phyloP scores from a whole-genome alignment of 2,797 vertebrate genomes.

The Sebastes hopkinsi region DNA sequence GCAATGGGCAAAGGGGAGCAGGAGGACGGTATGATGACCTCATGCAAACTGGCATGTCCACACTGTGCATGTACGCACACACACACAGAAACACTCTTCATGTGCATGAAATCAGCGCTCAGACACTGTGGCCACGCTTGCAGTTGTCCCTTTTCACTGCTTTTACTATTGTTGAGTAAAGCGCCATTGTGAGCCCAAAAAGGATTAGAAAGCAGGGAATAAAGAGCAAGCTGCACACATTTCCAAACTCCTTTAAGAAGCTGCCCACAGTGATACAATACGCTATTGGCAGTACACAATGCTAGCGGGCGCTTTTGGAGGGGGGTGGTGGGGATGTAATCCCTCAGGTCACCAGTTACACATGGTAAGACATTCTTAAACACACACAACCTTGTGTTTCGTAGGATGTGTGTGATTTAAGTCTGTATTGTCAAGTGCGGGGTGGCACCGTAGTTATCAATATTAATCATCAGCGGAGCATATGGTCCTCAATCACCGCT shows the following conservation, averaged over 20 bases:
- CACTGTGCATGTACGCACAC: not conserved
- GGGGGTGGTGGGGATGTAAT: slow-evolving; percentile 50
- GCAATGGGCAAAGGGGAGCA: slow-evolving; percentile 8
- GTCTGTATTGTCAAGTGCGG: slow-evolving; percentile 58
- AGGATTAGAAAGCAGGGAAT: slow-evolving; percentile 71
- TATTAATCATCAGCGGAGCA: slow-evolving; percentile 68
- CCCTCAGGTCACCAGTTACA: slow-evolving; percentile 65
- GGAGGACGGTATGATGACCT: slow-evolving; percentile 48
- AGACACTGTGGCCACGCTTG: slow-evolving; percentile 75
- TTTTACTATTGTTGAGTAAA: slow-evolving; percentile 71
- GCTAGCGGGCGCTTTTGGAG: slow-evolving; percentile 21
- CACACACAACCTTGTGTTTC: slow-evolving; percentile 44
- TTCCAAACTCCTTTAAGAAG: slow-evolving; percentile 68
- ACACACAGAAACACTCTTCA: not conserved
- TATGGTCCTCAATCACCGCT: slow-evolving; percentile 65
- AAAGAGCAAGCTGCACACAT: slow-evolving; percentile 66
- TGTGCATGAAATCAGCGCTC: slow-evolving; percentile 77
- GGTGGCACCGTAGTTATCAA: slow-evolving; percentile 62
- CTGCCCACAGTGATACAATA: slow-evolving; percentile 61
- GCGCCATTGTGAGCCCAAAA: slow-evolving; percentile 74
- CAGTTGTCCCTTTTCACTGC: slow-evolving; percentile 70
- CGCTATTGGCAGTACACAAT: slow-evolving; percentile 42
- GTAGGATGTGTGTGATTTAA: slow-evolving; percentile 48
- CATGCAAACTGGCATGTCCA: slow-evolving; percentile 61
- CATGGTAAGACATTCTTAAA: slow-evolving; percentile 58